These are phyloP conservation scores for Zophobas morio DNA, from an alignment of 1,140 invertebrate species.

Conservation along the genomic window DNA sequence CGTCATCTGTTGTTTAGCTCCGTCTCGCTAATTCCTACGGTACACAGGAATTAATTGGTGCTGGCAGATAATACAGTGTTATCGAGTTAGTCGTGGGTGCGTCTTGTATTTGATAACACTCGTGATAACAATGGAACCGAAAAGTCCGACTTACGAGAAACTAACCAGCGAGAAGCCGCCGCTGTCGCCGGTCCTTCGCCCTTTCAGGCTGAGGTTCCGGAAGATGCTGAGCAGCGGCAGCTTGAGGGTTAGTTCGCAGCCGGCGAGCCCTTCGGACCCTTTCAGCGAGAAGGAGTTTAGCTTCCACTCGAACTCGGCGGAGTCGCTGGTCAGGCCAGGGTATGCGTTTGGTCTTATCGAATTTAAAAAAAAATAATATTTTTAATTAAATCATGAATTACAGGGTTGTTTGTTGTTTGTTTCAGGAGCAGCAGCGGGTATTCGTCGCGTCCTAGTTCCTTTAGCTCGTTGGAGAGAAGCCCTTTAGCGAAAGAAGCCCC, in stretches of 20 bases:
- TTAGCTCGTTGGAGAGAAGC: slow-evolving; percentile 20
- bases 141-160: slow-evolving; percentile 48
- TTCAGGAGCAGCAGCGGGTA: slow-evolving; percentile 42
- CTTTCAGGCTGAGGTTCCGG: slow-evolving; percentile 50
- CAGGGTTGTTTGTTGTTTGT: not conserved
- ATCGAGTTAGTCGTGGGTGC: slow-evolving; percentile 17
- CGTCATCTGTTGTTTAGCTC: slow-evolving; percentile 31
- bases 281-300: slow-evolving; percentile 29
- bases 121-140: slow-evolving; percentile 35
- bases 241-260: slow-evolving; percentile 32
- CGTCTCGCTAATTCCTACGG: slow-evolving; percentile 34
- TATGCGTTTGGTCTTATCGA: not conserved
- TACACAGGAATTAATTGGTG: slow-evolving; percentile 33
- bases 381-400: too few species aligned
- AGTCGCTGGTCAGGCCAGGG: not conserved
- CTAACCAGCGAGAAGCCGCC: slow-evolving; percentile 45
- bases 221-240: slow-evolving; percentile 51
- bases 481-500: slow-evolving; percentile 13
- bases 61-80: slow-evolving; percentile 10
- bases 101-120: slow-evolving; percentile 6
- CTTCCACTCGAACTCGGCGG: slow-evolving; percentile 27
- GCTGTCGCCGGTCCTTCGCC: slow-evolving; percentile 23
- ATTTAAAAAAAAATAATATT: not conserved
- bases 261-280: slow-evolving; percentile 40
- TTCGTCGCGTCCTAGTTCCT: slow-evolving; percentile 39